Conservation (phyloP, 2,888 invertebrate species). For the Lamellibrachia columna region DNA sequence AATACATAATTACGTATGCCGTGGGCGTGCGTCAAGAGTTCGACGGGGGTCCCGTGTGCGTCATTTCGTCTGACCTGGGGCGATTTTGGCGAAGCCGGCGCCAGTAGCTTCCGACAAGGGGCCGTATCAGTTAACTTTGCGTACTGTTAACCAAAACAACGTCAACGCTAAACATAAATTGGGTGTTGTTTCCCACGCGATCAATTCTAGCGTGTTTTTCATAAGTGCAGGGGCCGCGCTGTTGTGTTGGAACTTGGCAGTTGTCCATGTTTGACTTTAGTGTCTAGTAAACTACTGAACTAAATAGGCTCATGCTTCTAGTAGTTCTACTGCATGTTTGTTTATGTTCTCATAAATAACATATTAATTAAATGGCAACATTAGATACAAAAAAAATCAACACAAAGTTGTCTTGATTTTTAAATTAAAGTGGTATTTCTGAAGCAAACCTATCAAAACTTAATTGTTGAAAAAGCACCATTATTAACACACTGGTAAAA, state of each 20-base stretch:
- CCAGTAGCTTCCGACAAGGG: neutral
- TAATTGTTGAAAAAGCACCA: too few species aligned
- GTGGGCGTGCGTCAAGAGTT: neutral
- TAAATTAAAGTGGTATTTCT: too few species aligned
- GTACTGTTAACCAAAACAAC: neutral
- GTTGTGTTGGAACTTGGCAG: neutral
- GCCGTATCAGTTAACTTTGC: neutral
- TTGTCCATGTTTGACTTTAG: neutral
- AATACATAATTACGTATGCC: neutral
- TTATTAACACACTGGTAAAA: too few species aligned
- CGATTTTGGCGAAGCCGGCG: neutral
- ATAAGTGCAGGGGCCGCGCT: neutral
- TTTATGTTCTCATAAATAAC: neutral
- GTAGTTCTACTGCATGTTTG: neutral
- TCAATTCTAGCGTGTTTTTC: neutral
- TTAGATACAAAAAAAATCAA: too few species aligned
- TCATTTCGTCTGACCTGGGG: slow-evolving; percentile 9
- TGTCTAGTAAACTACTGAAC: neutral
- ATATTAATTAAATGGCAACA: neutral
- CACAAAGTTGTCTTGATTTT: too few species aligned
- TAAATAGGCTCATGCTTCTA: neutral
- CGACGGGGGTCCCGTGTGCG: slow-evolving; percentile 16
- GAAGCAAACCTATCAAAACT: too few species aligned
- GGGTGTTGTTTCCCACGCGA: neutral
- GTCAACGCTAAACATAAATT: neutral